Percentiles rank a stretch among this genome's conserved stretches.
Conservation (phyloP, 2,797 vertebrate genomes). For the Crypturellus tataupa region DNA sequence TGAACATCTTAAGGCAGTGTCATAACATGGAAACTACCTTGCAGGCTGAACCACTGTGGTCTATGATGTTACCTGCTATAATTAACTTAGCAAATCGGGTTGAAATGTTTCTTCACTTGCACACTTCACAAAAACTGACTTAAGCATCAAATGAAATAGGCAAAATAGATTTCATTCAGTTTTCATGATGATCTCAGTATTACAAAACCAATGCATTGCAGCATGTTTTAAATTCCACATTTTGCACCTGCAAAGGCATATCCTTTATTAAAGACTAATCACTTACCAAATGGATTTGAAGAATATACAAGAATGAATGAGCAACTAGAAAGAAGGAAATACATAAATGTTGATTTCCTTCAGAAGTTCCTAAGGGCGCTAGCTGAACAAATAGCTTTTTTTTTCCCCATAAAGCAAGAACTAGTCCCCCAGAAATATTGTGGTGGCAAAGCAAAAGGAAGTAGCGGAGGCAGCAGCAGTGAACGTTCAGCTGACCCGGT, state of each 20-base stretch:
- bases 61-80: slow-evolving; percentile 23
- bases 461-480: slow-evolving; percentile 5
- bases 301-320: background rate
- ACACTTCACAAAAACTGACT: background rate
- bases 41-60: background rate
- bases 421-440: background rate
- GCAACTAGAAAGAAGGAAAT: slow-evolving; percentile 17
- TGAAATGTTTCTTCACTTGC: background rate
- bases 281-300: slow-evolving; percentile 23
- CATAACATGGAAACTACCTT: slow-evolving; percentile 32
- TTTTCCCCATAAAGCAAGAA: background rate
- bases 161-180: background rate
- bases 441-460: background rate
- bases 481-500: background rate
- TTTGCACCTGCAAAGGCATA: slow-evolving; percentile 6
- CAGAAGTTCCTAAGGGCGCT: background rate
- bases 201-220: background rate
- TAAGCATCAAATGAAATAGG: background rate
- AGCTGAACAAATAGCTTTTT: background rate
- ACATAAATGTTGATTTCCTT: background rate
- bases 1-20: background rate
- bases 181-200: background rate
- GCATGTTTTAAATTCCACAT: background rate
- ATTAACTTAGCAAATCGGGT: slow-evolving; percentile 1
- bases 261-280: slow-evolving; percentile 27